Conservation (phyloP, 2,797 vertebrate genomes). For the Trachurus trachurus region DNA sequence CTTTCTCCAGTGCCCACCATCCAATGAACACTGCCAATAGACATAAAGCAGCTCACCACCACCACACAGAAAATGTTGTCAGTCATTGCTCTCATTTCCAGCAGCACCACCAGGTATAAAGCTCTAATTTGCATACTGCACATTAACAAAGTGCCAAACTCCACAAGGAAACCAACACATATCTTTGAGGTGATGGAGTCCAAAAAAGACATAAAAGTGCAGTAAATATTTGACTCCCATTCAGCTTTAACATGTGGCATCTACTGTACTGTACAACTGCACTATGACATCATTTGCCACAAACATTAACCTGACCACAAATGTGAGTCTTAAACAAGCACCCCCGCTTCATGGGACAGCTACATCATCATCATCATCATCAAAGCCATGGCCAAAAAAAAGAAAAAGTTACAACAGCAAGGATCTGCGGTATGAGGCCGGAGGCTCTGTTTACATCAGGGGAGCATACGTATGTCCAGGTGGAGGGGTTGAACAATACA, state of each 20-base stretch:
- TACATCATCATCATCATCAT: not conserved
- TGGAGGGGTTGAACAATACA: slow-evolving; percentile 43
- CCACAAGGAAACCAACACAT: too few relatives aligned
- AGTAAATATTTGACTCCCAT: not conserved
- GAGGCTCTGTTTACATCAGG: slow-evolving; percentile 47
- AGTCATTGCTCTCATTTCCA: too few relatives aligned
- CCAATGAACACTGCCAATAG: too few relatives aligned
- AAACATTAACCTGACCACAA: not conserved
- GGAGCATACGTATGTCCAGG: slow-evolving; percentile 58
- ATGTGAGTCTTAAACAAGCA: not conserved
- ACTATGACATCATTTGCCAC: not conserved
- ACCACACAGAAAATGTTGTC: too few relatives aligned
- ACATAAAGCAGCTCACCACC: too few relatives aligned
- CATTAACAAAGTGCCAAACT: too few relatives aligned
- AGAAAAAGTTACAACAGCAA: not conserved
- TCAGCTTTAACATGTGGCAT: not conserved
- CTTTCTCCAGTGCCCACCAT: too few relatives aligned
- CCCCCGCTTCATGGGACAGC: not conserved
- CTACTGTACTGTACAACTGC: slow-evolving; percentile 8
- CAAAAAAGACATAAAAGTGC: not conserved
- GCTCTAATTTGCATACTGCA: too few relatives aligned
- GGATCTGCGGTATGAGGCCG: slow-evolving; percentile 21
- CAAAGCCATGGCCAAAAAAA: not conserved
- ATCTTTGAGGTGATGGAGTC: too few relatives aligned
- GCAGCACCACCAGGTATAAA: too few relatives aligned